Base-by-base conservation (phyloP, 2,888 invertebrate genomes). In the Ophion ventricosus region DNA sequence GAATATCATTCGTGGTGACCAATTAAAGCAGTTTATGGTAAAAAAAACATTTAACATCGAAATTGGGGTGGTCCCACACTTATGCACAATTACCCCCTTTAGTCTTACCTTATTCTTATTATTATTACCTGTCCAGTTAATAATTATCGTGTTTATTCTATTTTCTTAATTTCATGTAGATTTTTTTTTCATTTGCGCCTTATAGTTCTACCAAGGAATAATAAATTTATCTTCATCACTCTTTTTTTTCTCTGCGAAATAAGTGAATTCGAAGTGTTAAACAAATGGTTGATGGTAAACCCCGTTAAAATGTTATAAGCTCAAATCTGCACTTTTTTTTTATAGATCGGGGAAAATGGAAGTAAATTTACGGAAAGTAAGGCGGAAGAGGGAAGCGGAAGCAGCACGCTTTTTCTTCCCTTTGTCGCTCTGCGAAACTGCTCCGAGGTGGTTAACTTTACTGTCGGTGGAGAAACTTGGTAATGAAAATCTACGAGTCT, bases 401-500 rank as follows among this genome's bases (percentile, higher is more conserved):
- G 59, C 43, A 73, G 59, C 72, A 56, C 29, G 26, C 72, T 69
- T 63, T 75, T 29, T 40, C 54, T 25, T 17, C 43, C 54, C 57
- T 77, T 73, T 54, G 57, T 64, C 77, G 70, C 64, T 84, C 81
- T 81, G 81, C 75, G 78, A 81, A 74, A 59, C 74, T 73, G 67
- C 76, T 76, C 66, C 56, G 67, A 85, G 67, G 72, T 56, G 76
- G 76, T 56, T 82, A 84, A 84, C 82, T 84, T 84, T 80, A 82
- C 82, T 75, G 79, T 82, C 84, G 67, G 82, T 67, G 76, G 79
- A 79, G 66, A 70, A 84, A 84, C 84, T 84, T 84, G 72, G 84
- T 84, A 84, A 84, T 84, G 84, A 84, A 84, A 84, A 84, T 84
- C 79, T 82, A 84, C 84, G 82, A 73, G 79, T 49, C 64, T 67